Conservation (phyloP, 2,113 vertebrate genomes). For the Odocoileus hemionus region DNA sequence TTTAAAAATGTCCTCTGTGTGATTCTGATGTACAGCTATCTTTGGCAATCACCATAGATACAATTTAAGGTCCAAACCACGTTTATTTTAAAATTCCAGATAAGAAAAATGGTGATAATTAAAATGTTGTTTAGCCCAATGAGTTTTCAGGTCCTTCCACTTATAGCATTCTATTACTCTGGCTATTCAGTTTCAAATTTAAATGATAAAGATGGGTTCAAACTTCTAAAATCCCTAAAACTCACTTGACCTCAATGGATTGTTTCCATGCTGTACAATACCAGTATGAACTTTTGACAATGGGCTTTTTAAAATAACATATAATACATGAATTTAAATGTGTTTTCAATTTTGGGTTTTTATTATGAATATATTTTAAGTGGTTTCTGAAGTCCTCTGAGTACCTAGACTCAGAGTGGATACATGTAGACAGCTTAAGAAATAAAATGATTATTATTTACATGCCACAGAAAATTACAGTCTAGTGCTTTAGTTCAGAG, state of each 20-base stretch:
- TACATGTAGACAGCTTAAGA: background rate
- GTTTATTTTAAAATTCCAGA: background rate
- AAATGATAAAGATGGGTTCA: background rate
- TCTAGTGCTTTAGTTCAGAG: background rate
- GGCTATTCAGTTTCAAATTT: background rate
- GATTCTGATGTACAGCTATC: background rate
- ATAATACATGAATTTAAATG: background rate
- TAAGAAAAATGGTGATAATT: background rate
- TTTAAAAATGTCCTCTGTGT: background rate
- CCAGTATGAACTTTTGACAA: background rate
- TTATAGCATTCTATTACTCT: background rate
- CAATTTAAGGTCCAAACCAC: background rate
- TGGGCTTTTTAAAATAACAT: background rate
- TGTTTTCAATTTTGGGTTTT: background rate
- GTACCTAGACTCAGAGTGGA: background rate
- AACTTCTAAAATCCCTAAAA: background rate
- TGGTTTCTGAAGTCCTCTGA: background rate
- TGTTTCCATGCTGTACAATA: background rate
- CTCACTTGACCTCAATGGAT: background rate
- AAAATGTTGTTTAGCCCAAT: background rate
- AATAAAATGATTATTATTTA: conserved; percentile 3
- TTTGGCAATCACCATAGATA: background rate
- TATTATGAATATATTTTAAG: background rate
- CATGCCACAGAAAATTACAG: background rate
- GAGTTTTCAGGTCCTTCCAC: background rate